A percentile compares a stretch with the other conserved stretches of the same genome.
These are phyloP conservation scores for Hystrix brachyura DNA, from an alignment of 2,113 vertebrate species.

Conservation along the genomic window DNA sequence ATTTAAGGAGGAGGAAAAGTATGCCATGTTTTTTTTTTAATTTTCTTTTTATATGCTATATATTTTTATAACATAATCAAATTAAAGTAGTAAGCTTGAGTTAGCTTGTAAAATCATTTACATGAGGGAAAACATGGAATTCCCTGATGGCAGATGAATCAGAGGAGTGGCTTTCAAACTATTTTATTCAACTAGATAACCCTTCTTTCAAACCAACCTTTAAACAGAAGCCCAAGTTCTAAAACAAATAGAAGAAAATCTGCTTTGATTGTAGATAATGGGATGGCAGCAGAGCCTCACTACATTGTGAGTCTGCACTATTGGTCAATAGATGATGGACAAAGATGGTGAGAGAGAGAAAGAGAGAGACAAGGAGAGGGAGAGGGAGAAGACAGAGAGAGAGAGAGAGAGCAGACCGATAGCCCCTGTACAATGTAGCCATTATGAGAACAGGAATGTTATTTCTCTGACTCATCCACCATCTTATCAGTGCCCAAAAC, in stretches of 20 bases:
- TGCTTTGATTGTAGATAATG: not conserved
- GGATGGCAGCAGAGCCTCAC: not conserved
- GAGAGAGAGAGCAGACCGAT: not conserved
- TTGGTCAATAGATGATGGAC: not conserved
- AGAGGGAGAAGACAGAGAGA: not conserved
- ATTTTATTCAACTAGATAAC: conserved; percentile 13
- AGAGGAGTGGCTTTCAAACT: not conserved
- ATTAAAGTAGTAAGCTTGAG: conserved; percentile 61
- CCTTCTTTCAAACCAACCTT: conserved; percentile 49
- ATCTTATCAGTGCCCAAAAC: not conserved
- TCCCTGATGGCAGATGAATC: conserved; percentile 48
- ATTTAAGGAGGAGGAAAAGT: conserved; percentile 6
- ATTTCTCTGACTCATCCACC: not conserved
- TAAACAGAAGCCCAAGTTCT: conserved; percentile 26
- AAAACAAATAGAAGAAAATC: conserved; percentile 27
- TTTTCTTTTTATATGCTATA: conserved; percentile 61
- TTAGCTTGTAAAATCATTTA: conserved; percentile 68
- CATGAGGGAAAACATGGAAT: conserved; percentile 63
- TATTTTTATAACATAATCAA: conserved; percentile 64
- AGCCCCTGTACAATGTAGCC: not conserved
- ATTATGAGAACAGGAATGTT: not conserved
- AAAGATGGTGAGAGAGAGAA: not conserved
- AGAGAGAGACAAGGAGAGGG: not conserved
- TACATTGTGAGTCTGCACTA: not conserved
- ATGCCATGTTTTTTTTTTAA: not conserved